phyloP scores from a whole-genome alignment of 2,797 vertebrate species.

The Tenualosa thibaudeaui region DNA sequence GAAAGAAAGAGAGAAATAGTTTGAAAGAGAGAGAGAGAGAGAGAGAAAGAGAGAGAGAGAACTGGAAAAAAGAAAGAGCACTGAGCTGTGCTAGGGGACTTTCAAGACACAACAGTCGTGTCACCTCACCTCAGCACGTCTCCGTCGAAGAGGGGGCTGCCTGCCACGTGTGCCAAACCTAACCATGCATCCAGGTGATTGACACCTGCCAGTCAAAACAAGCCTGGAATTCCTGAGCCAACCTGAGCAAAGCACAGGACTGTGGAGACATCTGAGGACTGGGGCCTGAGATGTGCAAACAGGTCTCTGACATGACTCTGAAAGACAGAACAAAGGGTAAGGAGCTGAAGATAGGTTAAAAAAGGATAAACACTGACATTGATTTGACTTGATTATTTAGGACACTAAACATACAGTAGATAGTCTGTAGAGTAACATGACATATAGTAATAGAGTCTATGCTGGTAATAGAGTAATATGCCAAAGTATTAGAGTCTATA shows the following conservation, averaged over 20 bases:
- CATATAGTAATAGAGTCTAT: no score
- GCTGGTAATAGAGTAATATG: no score
- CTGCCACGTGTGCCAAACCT: neutral
- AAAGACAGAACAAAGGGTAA: neutral
- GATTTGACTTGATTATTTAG: neutral
- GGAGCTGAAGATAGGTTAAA: neutral
- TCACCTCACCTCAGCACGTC: neutral
- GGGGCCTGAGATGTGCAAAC: neutral
- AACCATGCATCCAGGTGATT: neutral
- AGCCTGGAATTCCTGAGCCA: neutral
- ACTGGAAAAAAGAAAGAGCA: neutral
- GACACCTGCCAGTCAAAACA: neutral
- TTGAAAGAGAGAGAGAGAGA: neutral
- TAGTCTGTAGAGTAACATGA: no score
- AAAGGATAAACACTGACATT: neutral
- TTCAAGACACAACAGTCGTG: neutral
- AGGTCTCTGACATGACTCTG: neutral
- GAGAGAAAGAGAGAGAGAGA: neutral
- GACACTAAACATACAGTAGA: no score
- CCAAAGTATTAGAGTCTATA: no score
- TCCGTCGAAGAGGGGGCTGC: neutral
- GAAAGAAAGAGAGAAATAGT: neutral
- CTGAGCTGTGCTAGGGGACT: neutral
- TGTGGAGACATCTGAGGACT: neutral
- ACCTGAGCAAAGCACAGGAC: neutral